These are phyloP conservation scores for Meteorus colon DNA, from an alignment of 2,888 invertebrate genomes.

Conservation along the genomic window DNA sequence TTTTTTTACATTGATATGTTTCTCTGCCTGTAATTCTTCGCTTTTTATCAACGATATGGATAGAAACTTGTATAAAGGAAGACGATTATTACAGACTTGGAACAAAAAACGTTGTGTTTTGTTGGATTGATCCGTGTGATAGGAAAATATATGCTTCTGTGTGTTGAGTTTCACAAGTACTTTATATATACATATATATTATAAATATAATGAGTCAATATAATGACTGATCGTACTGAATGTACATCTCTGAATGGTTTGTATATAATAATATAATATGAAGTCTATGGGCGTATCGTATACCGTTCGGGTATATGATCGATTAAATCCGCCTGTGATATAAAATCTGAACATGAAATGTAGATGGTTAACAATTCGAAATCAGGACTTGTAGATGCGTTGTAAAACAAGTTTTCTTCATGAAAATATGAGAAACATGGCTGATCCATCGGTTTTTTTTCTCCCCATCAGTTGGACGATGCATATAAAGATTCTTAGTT, in stretches of 20 bases:
- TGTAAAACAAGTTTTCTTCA: neutral
- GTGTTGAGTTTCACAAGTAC: neutral
- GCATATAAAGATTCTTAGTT: neutral
- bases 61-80: conserved; percentile 23
- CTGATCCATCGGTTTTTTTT: neutral
- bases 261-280: conserved; percentile 17
- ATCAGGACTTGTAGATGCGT: neutral
- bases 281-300: conserved; percentile 16
- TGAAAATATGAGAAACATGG: neutral
- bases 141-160: neutral
- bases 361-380: neutral
- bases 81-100: conserved; percentile 6
- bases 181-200: neutral
- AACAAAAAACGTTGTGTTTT: neutral
- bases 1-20: conserved; percentile 9
- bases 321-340: neutral
- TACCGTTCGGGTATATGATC: neutral
- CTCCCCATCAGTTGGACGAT: neutral
- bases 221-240: neutral
- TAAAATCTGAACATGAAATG: neutral
- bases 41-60: neutral
- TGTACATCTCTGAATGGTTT: neutral
- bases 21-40: neutral
- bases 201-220: conserved; percentile 17
- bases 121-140: conserved; percentile 14